These are phyloP conservation scores for Machimus rusticus DNA, from an alignment of 2,888 invertebrate genomes.

Conservation along the genomic window DNA sequence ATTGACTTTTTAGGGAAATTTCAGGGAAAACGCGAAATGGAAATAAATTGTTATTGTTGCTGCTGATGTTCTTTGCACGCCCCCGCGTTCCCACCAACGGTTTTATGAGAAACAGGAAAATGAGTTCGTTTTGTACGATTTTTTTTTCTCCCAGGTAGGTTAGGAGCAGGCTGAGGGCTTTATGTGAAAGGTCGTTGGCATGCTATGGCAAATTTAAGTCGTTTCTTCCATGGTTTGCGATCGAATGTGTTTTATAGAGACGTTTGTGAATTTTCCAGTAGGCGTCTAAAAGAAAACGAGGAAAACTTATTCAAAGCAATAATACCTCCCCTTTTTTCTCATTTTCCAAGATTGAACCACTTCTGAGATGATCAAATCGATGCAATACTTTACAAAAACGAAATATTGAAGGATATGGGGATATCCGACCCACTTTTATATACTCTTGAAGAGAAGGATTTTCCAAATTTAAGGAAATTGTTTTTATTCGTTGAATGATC, in stretches of 20 bases:
- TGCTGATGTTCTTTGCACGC: not conserved
- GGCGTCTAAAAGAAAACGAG: not conserved
- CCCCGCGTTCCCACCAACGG: not conserved
- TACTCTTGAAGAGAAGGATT: not conserved
- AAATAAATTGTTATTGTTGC: not conserved
- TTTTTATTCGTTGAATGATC: not conserved
- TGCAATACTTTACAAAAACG: not conserved
- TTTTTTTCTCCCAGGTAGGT: not conserved
- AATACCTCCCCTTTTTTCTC: not conserved
- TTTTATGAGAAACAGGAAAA: not conserved
- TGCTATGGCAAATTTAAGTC: not conserved
- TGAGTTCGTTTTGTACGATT: not conserved
- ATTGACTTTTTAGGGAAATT: not conserved
- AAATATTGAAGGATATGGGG: not conserved
- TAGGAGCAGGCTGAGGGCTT: not conserved
- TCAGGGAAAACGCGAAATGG: not conserved
- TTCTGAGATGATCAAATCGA: not conserved
- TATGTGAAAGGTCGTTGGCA: not conserved
- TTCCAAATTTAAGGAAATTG: not conserved
- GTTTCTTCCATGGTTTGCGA: not conserved
- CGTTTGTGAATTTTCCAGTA: not conserved
- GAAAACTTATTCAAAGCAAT: not conserved
- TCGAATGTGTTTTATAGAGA: not conserved
- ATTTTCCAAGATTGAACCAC: not conserved
- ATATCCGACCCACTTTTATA: not conserved